These are phyloP conservation scores for Abscondita cerata DNA, from an alignment of 2,888 invertebrate genomes.

Conservation along the genomic window DNA sequence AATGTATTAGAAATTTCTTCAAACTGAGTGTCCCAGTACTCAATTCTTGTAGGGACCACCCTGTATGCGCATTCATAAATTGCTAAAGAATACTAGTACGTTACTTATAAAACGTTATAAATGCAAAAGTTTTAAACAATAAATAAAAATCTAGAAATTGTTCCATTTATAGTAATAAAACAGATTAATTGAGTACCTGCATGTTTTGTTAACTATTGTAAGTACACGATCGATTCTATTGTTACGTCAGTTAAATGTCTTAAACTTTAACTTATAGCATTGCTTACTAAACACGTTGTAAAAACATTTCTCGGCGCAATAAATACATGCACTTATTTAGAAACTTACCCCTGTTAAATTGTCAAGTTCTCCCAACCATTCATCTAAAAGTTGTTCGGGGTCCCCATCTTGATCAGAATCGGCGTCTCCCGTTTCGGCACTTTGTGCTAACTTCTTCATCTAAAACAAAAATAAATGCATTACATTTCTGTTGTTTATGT, in stretches of 20 bases:
- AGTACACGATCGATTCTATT: slow-evolving; percentile 7
- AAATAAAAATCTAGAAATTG: too few relatives aligned
- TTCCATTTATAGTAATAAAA: slow-evolving; percentile 11
- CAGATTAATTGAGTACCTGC: slow-evolving; percentile 1
- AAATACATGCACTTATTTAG: slow-evolving; percentile 1
- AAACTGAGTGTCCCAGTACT: too few relatives aligned
- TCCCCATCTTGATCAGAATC: slow-evolving; percentile 72
- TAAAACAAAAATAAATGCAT: slow-evolving; percentile 42
- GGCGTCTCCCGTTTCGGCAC: slow-evolving; percentile 60
- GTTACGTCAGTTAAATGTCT: slow-evolving; percentile 2
- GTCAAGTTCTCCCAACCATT: slow-evolving; percentile 80
- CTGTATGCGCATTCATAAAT: too few relatives aligned
- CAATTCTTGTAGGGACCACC: too few relatives aligned
- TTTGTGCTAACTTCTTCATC: slow-evolving; percentile 62
- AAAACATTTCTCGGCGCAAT: background rate
- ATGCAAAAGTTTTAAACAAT: too few relatives aligned
- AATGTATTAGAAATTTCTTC: too few relatives aligned
- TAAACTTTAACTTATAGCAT: background rate
- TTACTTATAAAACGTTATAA: too few relatives aligned
- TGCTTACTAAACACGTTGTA: background rate
- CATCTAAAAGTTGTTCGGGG: slow-evolving; percentile 78
- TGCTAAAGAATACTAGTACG: too few relatives aligned
- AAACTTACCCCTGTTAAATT: slow-evolving; percentile 75
- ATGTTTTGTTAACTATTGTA: slow-evolving; percentile 1
- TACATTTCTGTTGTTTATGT: too few relatives aligned